Base-by-base conservation (phyloP, 2,888 invertebrate species). In the Hirtodrosophila confusa region DNA sequence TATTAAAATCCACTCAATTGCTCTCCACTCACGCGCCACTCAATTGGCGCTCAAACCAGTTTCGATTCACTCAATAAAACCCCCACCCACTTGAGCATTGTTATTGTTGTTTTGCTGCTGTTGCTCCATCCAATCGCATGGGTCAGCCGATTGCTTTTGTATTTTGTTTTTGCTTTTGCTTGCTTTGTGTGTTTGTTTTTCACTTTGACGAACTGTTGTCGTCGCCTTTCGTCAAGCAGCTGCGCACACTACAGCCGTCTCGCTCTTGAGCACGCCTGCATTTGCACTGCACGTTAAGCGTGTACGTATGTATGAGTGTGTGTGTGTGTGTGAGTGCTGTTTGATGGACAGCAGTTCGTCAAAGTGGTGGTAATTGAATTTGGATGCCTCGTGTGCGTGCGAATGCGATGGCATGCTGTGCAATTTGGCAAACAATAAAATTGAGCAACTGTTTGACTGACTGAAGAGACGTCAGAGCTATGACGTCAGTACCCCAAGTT, bases 291-390 rank as follows among this genome's bases (percentile, higher is more conserved):
- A 75, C 64, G 17, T 31, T 41, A 9, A 9, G 12, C 47, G 10
- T 33, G 12, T 12, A 6, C 11, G 17, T 33, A 17, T 17, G 17
- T 17, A 1, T 17, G 17, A 17, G 17, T 17, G 17, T 27, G 45
- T 35, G 40, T 41, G 35, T 29, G 9, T 41, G 44, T 60, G 40
- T 54, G 57, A 9, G 54, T 37, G 49, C 48, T 35, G 62, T 49
- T 71, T 90, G 90, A 90, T 86, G 83, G 89, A 90, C 90, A 90
- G 90, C 90, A 89, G 86, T 89, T 90, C 90, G 85, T 90, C 89
- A 89, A 89, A 89, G 80, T 75, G 83, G 88, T 80, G 83, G 78
- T 85, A 88, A 89, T 89, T 88, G 79, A 88, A 88, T 89, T 70
- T 66, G 61, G 54, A 72, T 53, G 68, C 51, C 61, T 55, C 54